Percentiles rank a stretch among this genome's conserved stretches.
These are phyloP conservation scores for Cheumatopsyche charites DNA, from an alignment of 1,140 invertebrate species.

Conservation along the genomic window DNA sequence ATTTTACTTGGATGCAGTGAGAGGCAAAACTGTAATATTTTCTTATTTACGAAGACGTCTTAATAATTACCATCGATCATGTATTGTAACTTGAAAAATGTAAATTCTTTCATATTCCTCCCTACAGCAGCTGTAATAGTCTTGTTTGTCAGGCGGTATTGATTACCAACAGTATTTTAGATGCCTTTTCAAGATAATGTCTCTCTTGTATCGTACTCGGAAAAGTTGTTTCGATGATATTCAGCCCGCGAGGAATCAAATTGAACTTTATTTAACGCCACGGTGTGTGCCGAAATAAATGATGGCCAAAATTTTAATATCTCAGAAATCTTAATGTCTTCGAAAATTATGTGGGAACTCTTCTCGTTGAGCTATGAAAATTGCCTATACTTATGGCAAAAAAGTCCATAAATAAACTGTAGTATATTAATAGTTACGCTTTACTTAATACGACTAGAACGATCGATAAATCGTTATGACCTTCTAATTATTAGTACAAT, in stretches of 20 bases:
- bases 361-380: conserved; percentile 7
- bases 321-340: background rate
- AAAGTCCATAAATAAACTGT: background rate
- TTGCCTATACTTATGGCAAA: background rate
- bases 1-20: background rate
- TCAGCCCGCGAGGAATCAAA: conserved; percentile 31
- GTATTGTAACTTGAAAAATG: conserved; percentile 36
- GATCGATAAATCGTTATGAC: conserved; percentile 24
- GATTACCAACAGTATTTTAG: conserved; percentile 43
- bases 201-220: conserved; percentile 37
- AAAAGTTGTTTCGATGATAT: conserved; percentile 39
- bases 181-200: conserved; percentile 42
- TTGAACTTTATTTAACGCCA: conserved; percentile 7
- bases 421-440: conserved; percentile 10
- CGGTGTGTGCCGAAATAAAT: conserved; percentile 12
- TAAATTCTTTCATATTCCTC: conserved; percentile 38
- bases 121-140: conserved; percentile 37
- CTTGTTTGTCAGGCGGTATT: conserved; percentile 44
- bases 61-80: background rate
- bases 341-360: background rate
- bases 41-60: no score
- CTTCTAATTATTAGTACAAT: conserved; percentile 6
- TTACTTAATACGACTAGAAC: conserved; percentile 6
- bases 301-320: conserved; percentile 1
- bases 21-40: conserved; percentile 2